Evolutionary conservation across 2,888 invertebrate species (phyloP), one percentile per base, ranked within the genome.

Genomic region (Stenolophus ochropezus): DNA sequence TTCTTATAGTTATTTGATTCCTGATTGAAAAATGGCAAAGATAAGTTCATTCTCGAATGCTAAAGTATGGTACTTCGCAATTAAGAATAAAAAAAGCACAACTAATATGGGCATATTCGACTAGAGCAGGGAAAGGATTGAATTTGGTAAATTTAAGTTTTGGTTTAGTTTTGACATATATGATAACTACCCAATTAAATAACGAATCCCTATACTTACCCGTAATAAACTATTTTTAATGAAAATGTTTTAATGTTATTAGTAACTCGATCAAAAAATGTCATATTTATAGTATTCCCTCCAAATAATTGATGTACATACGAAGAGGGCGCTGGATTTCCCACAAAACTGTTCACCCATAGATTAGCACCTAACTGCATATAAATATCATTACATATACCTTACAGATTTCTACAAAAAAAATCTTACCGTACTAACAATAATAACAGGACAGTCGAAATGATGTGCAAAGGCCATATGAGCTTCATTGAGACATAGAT

Each of bases 201-300:
- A n/a, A n/a, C n/a, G n/a, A n/a, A 6, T 14, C 4, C 11, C 11
- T 58, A 23, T 58, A 11, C 21, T 25, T 25, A 65, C 65, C 65
- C 18, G 4, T 65, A 33, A 27, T 65, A 33, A 3, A 65, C 5
- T 18, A 65, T 65, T 16, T 5, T n/a, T 1, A 16, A 16, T 5
- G 33, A 8, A 18, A 16, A 33, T 0, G n/a, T 27, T 3, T 84
- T 73, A 0, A 89, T 88, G 0, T 91, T 87, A 85, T 93, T 94
- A 14, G 89, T 86, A 0, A 93, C 47, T 84, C 94, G 87, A 84
- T 91, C 90, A 85, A 87, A 86, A 83, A 94, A 92, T 47, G 87
- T 91, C 87, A 91, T 91, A 51, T 86, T 86, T 25, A 91, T 88
- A 33, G 88, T 85, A 78, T 86, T 90, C 2, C 88, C 87, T 74